Base-by-base conservation (phyloP, 2,113 vertebrate genomes). In the Rhodinocichla rosea region DNA sequence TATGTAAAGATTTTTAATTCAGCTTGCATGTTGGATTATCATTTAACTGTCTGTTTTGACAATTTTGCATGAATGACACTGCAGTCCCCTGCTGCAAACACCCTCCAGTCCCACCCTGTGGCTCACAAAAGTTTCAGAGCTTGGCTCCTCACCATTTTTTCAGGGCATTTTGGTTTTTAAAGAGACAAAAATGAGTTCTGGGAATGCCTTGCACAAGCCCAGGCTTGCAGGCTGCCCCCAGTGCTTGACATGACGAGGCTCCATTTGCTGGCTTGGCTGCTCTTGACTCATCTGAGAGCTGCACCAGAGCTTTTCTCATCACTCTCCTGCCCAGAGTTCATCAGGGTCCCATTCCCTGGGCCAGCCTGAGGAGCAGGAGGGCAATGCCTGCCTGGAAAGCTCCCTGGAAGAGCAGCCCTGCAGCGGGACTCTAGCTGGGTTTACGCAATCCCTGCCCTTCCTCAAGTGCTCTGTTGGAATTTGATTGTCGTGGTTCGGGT, bases 351-450 rank as follows among this genome's bases (percentile, higher is more conserved):
- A 3, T 59, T 89, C 55, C 86, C 79, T 11, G 49, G 1, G 2
- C 65, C 95, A 64, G 89, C 64, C 83, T 26, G 84, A 40, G 22
- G 70, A 83, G 87, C 94, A 74, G 94, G n/a, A 64, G 89, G 87
- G 89, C 92, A 83, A 21, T 52, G 47, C 16, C 59, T 50, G 64
- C 91, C 91, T 89, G 92, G 94, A 64, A 63, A 78, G 52, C 2
- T 80, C 56, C 35, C 64, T 68, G 32, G 12, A 7, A 92, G 83
- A 9, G 2, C 74, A 27, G 92, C 78, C 4, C 26, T 83, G 21
- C 68, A 8, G 76, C 19, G 92, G n/a, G 90, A 92, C 39, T 1
- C 68, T 20, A 78, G 10, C 67, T 2, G 4, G 2, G 2, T 19
- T 90, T 74, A 67, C 17, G 0, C 83, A 67, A 84, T 80, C 7